These are phyloP conservation scores for Cecidostiba fungosa DNA, from an alignment of 2,888 invertebrate genomes.

Conservation along the genomic window DNA sequence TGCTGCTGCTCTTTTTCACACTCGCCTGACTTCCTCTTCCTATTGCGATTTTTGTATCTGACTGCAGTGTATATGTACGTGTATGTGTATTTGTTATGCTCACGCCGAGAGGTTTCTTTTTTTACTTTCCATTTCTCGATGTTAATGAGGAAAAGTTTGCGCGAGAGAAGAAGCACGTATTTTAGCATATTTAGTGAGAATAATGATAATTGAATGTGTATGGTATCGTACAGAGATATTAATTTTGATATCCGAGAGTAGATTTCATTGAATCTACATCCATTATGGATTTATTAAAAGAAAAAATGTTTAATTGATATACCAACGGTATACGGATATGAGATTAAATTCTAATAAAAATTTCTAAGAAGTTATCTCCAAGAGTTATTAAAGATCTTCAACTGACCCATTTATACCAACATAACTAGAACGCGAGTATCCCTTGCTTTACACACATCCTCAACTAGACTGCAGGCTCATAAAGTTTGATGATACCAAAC, in stretches of 20 bases:
- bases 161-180: background rate
- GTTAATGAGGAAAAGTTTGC: constrained; percentile 49
- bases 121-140: constrained; percentile 57
- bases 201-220: background rate
- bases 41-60: constrained; percentile 28
- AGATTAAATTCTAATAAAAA: background rate
- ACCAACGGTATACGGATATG: background rate
- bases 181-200: constrained; percentile 13
- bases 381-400: background rate
- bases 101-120: constrained; percentile 9
- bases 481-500: constrained; percentile 1
- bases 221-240: background rate
- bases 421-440: constrained; percentile 8
- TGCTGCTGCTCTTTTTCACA: constrained; percentile 48
- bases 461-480: background rate
- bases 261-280: no score
- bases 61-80: background rate
- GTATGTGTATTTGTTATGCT: background rate
- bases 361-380: background rate
- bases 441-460: background rate
- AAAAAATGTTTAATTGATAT: background rate
- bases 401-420: background rate
- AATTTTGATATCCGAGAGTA: background rate
- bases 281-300: background rate
- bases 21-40: constrained; percentile 53